These are phyloP conservation scores for Dolomedes plantarius DNA, from an alignment of 2,888 invertebrate genomes.

Conservation along the genomic window DNA sequence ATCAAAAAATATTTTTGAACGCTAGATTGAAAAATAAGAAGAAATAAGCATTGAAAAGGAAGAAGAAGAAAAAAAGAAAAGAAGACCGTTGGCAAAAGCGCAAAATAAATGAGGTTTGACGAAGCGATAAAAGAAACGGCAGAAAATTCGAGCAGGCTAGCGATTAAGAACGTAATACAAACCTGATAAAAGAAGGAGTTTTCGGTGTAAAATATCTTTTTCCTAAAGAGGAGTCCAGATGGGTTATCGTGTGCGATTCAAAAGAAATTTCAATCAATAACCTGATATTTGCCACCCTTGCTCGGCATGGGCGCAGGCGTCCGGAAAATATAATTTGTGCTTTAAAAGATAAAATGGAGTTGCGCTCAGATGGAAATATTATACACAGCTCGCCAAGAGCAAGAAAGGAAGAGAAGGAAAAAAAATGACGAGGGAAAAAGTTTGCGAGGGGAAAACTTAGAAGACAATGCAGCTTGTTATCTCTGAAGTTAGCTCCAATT, in stretches of 20 bases:
- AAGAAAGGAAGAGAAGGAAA: background rate
- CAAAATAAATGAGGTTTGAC: constrained; percentile 57
- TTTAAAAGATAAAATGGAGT: constrained; percentile 14
- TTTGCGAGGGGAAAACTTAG: background rate
- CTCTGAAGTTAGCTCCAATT: background rate
- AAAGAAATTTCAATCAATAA: constrained; percentile 66
- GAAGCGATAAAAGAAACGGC: constrained; percentile 49
- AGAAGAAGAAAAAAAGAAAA: constrained; percentile 61
- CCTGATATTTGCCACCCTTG: constrained; percentile 22
- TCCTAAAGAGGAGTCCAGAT: constrained; percentile 39
- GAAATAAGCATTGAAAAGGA: constrained; percentile 54
- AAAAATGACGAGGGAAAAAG: background rate
- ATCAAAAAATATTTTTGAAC: constrained; percentile 59
- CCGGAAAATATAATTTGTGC: constrained; percentile 12
- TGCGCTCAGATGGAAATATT: background rate
- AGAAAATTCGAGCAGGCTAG: constrained; percentile 54
- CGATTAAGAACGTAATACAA: constrained; percentile 67
- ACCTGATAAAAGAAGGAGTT: constrained; percentile 47
- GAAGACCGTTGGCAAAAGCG: constrained; percentile 47
- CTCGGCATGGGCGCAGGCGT: background rate
- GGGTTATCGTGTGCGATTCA: constrained; percentile 35
- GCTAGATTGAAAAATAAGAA: constrained; percentile 62
- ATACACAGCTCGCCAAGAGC: background rate
- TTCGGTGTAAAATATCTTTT: constrained; percentile 55
- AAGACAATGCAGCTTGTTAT: constrained; percentile 10